Base-by-base conservation (phyloP, 2,797 vertebrate genomes). In the Labeo calbasu region DNA sequence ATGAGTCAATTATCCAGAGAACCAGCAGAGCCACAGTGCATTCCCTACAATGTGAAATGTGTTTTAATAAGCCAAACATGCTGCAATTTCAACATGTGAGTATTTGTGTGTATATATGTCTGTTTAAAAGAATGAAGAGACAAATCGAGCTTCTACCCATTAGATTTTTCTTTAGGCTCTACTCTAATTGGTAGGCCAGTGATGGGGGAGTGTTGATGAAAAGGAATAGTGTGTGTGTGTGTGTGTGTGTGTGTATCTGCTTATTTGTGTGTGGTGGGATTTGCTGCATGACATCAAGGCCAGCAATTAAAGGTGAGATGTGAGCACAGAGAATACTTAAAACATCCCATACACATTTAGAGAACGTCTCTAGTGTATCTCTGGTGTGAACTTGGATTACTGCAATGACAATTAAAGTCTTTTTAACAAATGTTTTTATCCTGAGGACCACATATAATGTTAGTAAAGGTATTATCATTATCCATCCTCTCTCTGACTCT, bases 281-380 rank as follows among this genome's bases (percentile, higher is more conserved):
- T 89, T 59, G 69, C 48, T 43, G 88, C 82, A 89, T 87, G 91
- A 93, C 91, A 93, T 91, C 86, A 91, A 89, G 89, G 92, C 89
- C 86, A 21, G 88, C 91, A 94, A 93, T 95, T 94, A 94, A 90
- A 90, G 89, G 86, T 89, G 66, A 86, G 81, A 72, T 83, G 53
- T 85, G 87, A 89, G 81, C 50, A 5, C 80, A 76, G 75, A 85
- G 84, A 90, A 89, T 89, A 92, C 92, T 92, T 91, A 92, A 88
- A 83, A 48, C 17, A 87, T 43, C 63, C 61, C 25, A 32, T 40
- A 75, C 73, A 81, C 61, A 81, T 85, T 68, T 23, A 76, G 73
- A 66, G 55, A 69, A 51, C 21, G 53, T 59, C 50, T 75, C 53
- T 50, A 14, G 68, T 40, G 65, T 59, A 51, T 59, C 50, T 75